These are phyloP conservation scores for Melanitta fusca DNA, from an alignment of 2,797 vertebrate genomes.

Conservation along the genomic window DNA sequence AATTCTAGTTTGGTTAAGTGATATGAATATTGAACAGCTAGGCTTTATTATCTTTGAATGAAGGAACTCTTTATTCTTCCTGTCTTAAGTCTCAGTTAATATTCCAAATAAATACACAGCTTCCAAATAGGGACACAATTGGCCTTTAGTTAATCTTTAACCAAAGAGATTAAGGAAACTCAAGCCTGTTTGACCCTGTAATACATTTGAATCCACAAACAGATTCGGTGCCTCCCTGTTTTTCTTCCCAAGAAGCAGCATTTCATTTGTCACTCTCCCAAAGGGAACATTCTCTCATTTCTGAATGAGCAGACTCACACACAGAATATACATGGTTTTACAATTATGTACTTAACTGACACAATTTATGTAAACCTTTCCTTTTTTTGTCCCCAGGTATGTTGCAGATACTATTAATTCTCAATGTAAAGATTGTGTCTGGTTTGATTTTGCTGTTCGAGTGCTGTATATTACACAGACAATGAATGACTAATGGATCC, in stretches of 20 bases:
- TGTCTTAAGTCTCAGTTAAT: conserved; percentile 25
- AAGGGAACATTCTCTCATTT: not conserved
- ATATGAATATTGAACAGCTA: conserved; percentile 47
- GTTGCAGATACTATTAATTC: not conserved
- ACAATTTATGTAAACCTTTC: rapidly evolving
- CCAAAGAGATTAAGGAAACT: conserved; percentile 4
- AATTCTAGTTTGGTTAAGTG: conserved; percentile 7
- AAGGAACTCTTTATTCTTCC: conserved; percentile 14
- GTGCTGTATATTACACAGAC: not conserved
- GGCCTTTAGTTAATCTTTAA: conserved; percentile 13
- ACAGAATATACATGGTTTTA: not conserved
- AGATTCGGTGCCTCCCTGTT: not conserved
- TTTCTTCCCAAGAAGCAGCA: not conserved
- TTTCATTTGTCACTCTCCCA: not conserved
- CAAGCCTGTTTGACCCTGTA: not conserved
- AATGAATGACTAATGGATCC: not conserved
- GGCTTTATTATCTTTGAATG: conserved; percentile 22
- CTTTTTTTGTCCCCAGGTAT: not conserved
- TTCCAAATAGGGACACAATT: conserved; percentile 29
- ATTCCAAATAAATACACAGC: conserved; percentile 22
- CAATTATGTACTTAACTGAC: not conserved
- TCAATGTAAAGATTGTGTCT: no score
- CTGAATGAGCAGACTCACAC: rapidly evolving
- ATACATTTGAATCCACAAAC: not conserved
- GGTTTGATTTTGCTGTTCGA: not conserved